These are phyloP conservation scores for Forbesichthys papilliferus DNA, from an alignment of 2,113 vertebrate species.

Conservation along the genomic window DNA sequence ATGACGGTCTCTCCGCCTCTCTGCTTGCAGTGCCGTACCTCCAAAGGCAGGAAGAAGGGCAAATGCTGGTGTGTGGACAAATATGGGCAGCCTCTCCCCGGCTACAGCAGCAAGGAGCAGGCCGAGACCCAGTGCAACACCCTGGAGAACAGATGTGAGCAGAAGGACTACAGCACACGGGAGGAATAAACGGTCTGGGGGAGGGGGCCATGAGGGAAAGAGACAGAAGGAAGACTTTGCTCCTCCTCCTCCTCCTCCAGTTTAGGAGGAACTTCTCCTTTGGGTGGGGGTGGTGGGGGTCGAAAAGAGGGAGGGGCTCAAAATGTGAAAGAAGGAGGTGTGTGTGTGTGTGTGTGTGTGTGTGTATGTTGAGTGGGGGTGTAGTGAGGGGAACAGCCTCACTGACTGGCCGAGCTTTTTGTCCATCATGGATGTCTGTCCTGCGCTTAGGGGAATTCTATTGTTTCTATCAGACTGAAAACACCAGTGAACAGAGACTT, in stretches of 20 bases:
- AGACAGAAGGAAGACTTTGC: constrained; percentile 29
- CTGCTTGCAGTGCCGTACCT: constrained; percentile 86
- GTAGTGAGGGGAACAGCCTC: constrained; percentile 21
- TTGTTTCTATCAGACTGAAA: constrained; percentile 37
- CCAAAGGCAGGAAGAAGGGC: constrained; percentile 91
- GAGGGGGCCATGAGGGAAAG: background rate
- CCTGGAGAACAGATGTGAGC: constrained; percentile 85
- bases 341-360: constrained; percentile 28
- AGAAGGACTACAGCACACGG: constrained; percentile 34
- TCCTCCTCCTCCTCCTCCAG: constrained; percentile 62
- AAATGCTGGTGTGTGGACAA: constrained; percentile 98
- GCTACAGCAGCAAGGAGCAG: constrained; percentile 79
- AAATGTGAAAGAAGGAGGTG: too few species aligned
- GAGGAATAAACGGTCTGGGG: constrained; percentile 3
- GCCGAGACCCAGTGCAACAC: constrained; percentile 86
- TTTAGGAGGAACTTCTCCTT: constrained; percentile 62
- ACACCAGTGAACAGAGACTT: constrained; percentile 35
- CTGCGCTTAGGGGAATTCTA: constrained; percentile 51
- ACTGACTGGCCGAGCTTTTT: constrained; percentile 31
- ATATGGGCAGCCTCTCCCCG: constrained; percentile 88
- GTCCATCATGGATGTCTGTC: constrained; percentile 61
- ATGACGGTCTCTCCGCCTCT: constrained; percentile 4
- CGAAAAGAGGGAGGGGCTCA: too few species aligned
- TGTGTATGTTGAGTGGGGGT: constrained; percentile 1
- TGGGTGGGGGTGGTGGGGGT: constrained; percentile 41